Conservation (phyloP, 2,113 vertebrate genomes). For the Antennarius striatus region DNA sequence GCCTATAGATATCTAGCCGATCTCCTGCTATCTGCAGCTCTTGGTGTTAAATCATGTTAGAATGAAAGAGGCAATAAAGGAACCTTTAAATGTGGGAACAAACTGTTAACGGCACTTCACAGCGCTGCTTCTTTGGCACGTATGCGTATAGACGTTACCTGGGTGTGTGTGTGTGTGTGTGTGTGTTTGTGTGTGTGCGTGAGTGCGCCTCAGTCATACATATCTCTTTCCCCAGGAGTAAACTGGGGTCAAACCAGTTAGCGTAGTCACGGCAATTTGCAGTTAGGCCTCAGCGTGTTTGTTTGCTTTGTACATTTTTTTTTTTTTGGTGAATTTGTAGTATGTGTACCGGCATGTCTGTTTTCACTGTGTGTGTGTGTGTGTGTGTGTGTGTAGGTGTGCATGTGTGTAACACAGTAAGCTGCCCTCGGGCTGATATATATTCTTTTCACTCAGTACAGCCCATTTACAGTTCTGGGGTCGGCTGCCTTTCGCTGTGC, state of each 20-base stretch:
- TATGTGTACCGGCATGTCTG: slow-evolving; percentile 20
- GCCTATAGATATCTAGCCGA: too few species aligned
- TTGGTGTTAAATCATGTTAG: not conserved
- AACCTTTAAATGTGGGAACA: not conserved
- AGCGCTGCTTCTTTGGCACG: not conserved
- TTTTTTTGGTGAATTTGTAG: slow-evolving; percentile 25
- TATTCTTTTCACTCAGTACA: slow-evolving; percentile 63
- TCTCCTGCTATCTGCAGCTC: not conserved
- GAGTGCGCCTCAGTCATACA: slow-evolving; percentile 28
- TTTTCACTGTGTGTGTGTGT: slow-evolving; percentile 20
- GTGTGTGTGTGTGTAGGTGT: slow-evolving; percentile 16
- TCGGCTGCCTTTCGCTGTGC: slow-evolving; percentile 57
- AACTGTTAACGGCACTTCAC: slow-evolving; percentile 13
- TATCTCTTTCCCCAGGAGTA: slow-evolving; percentile 63
- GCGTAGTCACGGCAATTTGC: slow-evolving; percentile 67
- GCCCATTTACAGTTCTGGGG: slow-evolving; percentile 69
- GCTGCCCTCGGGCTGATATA: slow-evolving; percentile 48
- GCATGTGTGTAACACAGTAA: slow-evolving; percentile 57
- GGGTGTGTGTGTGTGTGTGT: slow-evolving; percentile 30
- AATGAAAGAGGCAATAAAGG: not conserved
- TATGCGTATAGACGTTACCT: slow-evolving; percentile 26
- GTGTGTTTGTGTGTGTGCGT: slow-evolving; percentile 33
- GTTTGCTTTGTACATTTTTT: slow-evolving; percentile 55
- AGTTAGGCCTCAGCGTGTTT: slow-evolving; percentile 59
- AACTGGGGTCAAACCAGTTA: slow-evolving; percentile 71